Base-by-base conservation (phyloP, 2,888 invertebrate species). In the Nemotelus pantherinus region DNA sequence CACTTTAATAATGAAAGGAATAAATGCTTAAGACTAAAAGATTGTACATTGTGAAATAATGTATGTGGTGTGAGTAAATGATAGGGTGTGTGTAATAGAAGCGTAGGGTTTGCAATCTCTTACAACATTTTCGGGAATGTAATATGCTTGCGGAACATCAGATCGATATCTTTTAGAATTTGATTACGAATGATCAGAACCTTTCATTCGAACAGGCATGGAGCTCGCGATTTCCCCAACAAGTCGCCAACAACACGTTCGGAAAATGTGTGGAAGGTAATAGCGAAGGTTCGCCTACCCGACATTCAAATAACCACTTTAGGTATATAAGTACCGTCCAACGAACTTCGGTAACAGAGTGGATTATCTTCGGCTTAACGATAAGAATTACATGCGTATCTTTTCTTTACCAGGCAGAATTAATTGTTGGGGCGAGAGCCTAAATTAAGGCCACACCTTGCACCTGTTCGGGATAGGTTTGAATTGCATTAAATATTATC, bases 401-500 rank as follows among this genome's bases (percentile, higher is more conserved):
- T 79, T 77, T 77, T 79, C 79, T 77, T 79, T 79, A 77, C 39
- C 25, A 10, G 50, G 45, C 63, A 75, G 77, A 76, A 79, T 79
- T 79, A 76, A 77, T 77, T 75, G 77, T 47, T 48, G 45, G 70
- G 75, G 72, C 74, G 74, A 77, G 74, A 75, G 79, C 60, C 3
- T 41, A 71, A 78, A 77, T 65, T 71, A 76, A 58, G 53, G 67
- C 67, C 75, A 75, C 64, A 25, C 43, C 25, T 76, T 68, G 79
- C 79, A 79, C 77, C 79, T 79, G 79, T 79, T 79, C 77, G 65
- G 10, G 63, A 74, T 77, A 77, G 74, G 76, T 77, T 65, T 72
- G 45, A 64, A 71, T 79, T 79, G 53, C 76, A 77, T 79, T 76
- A 77, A 74, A 75, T 72, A 47, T 65, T n/a, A 47, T n/a, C 43